These are phyloP conservation scores for Nomada goodeniana DNA, from an alignment of 2,888 invertebrate species.

Conservation along the genomic window DNA sequence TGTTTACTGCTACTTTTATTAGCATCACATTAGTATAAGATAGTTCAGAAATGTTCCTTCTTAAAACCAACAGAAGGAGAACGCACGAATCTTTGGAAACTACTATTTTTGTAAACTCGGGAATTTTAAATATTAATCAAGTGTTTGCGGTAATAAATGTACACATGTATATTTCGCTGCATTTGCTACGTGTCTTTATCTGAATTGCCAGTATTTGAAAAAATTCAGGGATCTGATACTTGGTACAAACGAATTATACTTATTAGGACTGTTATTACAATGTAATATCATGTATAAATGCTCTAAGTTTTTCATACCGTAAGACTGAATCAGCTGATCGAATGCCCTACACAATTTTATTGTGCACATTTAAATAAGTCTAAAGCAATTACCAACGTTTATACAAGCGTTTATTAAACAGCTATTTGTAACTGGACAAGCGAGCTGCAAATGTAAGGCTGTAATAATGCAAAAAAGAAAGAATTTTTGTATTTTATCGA, in stretches of 20 bases:
- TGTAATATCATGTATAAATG: background rate
- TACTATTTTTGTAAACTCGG: background rate
- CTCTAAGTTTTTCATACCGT: conserved; percentile 39
- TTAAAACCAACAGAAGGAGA: background rate
- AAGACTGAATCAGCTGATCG: conserved; percentile 23
- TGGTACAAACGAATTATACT: too few species aligned
- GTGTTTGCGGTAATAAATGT: background rate
- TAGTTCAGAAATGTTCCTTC: background rate
- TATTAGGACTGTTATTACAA: conserved; percentile 2
- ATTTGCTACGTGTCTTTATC: background rate
- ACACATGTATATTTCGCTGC: background rate
- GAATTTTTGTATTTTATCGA: too few species aligned
- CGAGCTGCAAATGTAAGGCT: too few species aligned
- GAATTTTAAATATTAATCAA: background rate
- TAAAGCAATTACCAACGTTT: background rate
- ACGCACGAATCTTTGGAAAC: background rate
- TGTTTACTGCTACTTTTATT: background rate
- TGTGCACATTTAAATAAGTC: background rate
- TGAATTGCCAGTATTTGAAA: too few species aligned
- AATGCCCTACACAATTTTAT: background rate
- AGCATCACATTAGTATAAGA: background rate
- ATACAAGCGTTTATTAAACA: too few species aligned
- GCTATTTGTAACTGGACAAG: too few species aligned
- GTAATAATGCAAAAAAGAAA: too few species aligned
- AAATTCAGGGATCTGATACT: too few species aligned